A percentile compares a stretch with the other conserved stretches of the same genome.
Evolutionary conservation across 1,140 invertebrate species (phyloP).

Genomic region (Vanessa tameamea): DNA sequence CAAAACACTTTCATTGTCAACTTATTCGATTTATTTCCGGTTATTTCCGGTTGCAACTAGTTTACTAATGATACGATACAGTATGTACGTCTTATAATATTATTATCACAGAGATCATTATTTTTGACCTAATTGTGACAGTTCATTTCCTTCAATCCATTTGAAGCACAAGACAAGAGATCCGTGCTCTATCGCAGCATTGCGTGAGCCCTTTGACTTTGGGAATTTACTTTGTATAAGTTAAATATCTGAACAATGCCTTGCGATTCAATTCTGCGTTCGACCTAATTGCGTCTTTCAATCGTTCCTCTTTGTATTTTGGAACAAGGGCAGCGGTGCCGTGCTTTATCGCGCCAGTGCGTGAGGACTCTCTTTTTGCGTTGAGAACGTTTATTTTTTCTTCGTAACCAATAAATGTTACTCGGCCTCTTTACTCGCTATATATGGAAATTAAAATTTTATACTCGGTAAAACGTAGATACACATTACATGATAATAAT

Average conservation of each 20-base stretch:
- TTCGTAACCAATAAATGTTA: slow-evolving; percentile 29
- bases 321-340: slow-evolving; percentile 17
- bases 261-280: slow-evolving; percentile 18
- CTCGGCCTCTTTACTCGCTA: background rate
- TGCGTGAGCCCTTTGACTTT: background rate
- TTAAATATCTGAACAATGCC: slow-evolving; percentile 1
- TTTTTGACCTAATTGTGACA: too few species aligned
- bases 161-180: background rate
- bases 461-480: background rate
- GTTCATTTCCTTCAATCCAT: background rate
- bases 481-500: background rate
- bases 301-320: slow-evolving; percentile 23
- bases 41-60: too few species aligned
- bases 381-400: slow-evolving; percentile 14
- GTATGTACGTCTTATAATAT: too few species aligned
- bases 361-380: slow-evolving; percentile 30
- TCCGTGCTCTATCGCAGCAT: background rate
- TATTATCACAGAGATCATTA: too few species aligned
- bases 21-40: too few species aligned
- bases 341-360: slow-evolving; percentile 39
- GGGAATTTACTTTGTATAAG: background rate
- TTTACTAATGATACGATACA: too few species aligned
- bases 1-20: too few species aligned
- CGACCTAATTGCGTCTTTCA: slow-evolving; percentile 27
- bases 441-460: slow-evolving; percentile 2